Conservation (phyloP, 2,797 vertebrate species). For the Hoplostethus mediterraneus region DNA sequence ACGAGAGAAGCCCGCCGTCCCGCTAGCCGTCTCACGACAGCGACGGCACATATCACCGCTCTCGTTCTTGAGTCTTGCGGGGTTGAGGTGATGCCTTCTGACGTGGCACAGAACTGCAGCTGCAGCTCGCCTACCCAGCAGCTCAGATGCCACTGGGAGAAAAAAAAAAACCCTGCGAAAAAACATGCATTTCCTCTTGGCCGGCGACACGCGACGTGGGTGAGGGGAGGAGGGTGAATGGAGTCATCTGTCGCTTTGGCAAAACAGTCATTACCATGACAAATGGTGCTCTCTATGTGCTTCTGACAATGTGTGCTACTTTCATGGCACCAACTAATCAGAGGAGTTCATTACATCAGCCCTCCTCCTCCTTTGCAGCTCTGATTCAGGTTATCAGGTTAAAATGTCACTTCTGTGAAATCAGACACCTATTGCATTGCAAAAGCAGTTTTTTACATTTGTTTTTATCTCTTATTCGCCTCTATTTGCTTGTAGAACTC, state of each 20-base stretch:
- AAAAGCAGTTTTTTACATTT: background rate
- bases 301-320: conserved; percentile 24
- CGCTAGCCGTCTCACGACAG: background rate
- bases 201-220: conserved; percentile 7
- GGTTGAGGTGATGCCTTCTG: conserved; percentile 64
- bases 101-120: conserved; percentile 57
- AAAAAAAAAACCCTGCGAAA: background rate
- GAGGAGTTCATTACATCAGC: conserved; percentile 5
- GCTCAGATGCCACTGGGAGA: conserved; percentile 6
- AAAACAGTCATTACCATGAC: conserved; percentile 64
- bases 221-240: conserved; percentile 20
- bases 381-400: background rate
- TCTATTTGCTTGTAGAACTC: conserved; percentile 15
- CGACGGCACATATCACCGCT: background rate
- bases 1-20: background rate
- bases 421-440: background rate
- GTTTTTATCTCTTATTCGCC: no score
- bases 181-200: conserved; percentile 41
- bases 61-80: conserved; percentile 36
- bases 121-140: conserved; percentile 10
- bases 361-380: background rate
- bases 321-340: conserved; percentile 36
- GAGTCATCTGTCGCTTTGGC: conserved; percentile 63
- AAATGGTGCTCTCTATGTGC: conserved; percentile 60
- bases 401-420: background rate